Evolutionary conservation across 2,113 vertebrate genomes (phyloP).

Genomic region (Trogon melanurus): DNA sequence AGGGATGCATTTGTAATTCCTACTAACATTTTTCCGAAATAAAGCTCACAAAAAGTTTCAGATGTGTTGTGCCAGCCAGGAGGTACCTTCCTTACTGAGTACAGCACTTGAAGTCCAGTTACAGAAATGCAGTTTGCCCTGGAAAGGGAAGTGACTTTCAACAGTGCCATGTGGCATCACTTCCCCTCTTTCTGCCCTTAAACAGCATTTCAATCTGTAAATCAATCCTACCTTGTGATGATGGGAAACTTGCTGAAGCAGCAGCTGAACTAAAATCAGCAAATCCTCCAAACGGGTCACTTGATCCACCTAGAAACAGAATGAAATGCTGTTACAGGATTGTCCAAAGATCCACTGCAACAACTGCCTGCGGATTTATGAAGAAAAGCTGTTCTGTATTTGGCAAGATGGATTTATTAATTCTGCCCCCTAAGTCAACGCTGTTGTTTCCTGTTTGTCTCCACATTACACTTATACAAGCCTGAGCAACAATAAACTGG

Average conservation of each 20-base stretch:
- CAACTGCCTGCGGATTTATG: background rate
- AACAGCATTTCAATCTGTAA: background rate
- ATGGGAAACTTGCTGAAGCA: constrained; percentile 81
- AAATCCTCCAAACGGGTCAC: constrained; percentile 91
- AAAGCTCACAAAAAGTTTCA: background rate
- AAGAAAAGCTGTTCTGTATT: background rate
- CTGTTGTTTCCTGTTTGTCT: background rate
- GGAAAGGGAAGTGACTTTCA: constrained; percentile 23
- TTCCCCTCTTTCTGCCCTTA: background rate
- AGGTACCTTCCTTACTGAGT: background rate
- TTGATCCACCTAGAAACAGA: constrained; percentile 79
- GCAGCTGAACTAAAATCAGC: constrained; percentile 89
- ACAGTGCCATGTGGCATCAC: background rate
- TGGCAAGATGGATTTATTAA: background rate
- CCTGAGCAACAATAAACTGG: constrained; percentile 12
- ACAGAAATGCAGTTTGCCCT: background rate
- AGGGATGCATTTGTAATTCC: background rate
- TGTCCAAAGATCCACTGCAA: background rate
- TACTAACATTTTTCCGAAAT: background rate
- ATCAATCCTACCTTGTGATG: constrained; percentile 81
- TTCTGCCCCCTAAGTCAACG: background rate
- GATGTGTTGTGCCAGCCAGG: background rate
- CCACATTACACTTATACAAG: background rate
- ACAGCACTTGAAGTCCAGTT: background rate
- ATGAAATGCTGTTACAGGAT: background rate